These are phyloP conservation scores for Penaeus monodon DNA, from an alignment of 2,888 invertebrate species.

Conservation along the genomic window DNA sequence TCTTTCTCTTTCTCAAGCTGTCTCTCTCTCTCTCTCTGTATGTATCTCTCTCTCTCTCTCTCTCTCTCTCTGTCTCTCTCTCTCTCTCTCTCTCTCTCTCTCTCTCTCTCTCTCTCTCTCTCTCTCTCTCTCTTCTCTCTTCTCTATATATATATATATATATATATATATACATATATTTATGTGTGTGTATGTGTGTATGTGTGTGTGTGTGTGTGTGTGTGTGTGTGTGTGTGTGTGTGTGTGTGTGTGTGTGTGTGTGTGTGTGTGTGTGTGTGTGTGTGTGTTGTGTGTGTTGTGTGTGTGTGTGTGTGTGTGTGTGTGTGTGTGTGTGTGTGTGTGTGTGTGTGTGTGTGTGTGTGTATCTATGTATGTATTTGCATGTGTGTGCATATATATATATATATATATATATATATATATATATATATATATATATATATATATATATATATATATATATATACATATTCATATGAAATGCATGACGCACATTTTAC, in stretches of 20 bases:
- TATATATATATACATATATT: not conserved
- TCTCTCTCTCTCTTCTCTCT: not conserved
- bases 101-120: not conserved
- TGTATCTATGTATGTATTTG: too few relatives aligned
- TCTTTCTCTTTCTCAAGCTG: not conserved
- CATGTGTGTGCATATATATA: too few relatives aligned
- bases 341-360: too few relatives aligned
- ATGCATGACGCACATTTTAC: too few relatives aligned
- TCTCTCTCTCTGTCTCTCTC: not conserved
- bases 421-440: too few relatives aligned
- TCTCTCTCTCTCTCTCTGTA: not conserved
- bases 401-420: too few relatives aligned
- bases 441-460: too few relatives aligned
- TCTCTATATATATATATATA: not conserved
- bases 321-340: too few relatives aligned
- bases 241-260: not conserved
- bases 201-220: slow-evolving; percentile 7
- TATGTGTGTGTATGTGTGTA: slow-evolving; percentile 18
- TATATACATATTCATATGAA: too few relatives aligned
- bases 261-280: too few relatives aligned
- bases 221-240: not conserved
- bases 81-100: not conserved
- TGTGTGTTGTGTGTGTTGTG: too few relatives aligned
- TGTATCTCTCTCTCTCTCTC: not conserved
- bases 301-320: too few relatives aligned